These are phyloP conservation scores for Phoenicopterus ruber DNA, from an alignment of 2,113 vertebrate genomes.

Conservation along the genomic window DNA sequence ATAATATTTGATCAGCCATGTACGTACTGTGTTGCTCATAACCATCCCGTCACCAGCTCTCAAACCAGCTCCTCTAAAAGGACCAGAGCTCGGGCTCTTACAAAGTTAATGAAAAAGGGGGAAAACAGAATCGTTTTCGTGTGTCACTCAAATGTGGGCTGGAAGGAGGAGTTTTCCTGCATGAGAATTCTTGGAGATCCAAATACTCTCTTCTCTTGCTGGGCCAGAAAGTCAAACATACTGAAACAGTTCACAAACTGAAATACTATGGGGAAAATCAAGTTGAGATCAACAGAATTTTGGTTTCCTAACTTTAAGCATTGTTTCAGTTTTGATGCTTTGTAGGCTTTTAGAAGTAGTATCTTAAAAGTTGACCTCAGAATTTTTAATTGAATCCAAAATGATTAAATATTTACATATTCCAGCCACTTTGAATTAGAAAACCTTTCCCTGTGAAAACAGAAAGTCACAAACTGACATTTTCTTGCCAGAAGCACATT, in stretches of 20 bases:
- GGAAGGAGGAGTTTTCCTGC: background rate
- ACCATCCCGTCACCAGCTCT: background rate
- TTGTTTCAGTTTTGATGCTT: background rate
- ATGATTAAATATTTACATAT: background rate
- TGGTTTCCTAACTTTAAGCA: background rate
- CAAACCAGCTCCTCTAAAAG: background rate
- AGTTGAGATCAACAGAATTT: background rate
- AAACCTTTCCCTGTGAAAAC: background rate
- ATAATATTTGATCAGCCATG: background rate
- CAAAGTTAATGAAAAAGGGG: background rate
- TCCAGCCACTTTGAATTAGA: background rate
- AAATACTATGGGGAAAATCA: background rate
- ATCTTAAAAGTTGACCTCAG: background rate
- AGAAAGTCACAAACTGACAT: background rate
- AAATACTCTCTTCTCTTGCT: background rate
- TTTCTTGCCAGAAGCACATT: background rate
- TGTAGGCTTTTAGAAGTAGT: background rate
- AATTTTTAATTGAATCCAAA: background rate
- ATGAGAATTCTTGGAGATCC: background rate
- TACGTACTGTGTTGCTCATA: background rate
- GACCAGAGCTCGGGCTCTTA: background rate
- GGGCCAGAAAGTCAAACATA: background rate
- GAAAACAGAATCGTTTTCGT: background rate
- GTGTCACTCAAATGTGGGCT: background rate
- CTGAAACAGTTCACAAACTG: background rate